Evolutionary conservation across 2,797 vertebrate genomes (phyloP).

Genomic region (Acipenser ruthenus): DNA sequence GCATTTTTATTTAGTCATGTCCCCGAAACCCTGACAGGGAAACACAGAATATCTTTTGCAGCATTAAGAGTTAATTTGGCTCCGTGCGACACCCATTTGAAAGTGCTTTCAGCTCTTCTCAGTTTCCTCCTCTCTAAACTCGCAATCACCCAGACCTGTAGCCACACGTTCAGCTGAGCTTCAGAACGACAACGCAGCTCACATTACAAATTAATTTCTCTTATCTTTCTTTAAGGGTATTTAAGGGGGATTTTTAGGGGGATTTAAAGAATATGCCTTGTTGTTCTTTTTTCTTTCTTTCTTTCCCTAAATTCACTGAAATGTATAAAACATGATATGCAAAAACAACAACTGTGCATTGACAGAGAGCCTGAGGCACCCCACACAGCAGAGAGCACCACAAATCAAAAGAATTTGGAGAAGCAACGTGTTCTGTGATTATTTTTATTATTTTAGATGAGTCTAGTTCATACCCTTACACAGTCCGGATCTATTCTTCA

Average conservation of each 20-base stretch:
- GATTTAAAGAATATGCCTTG: not conserved
- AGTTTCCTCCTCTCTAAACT: not conserved
- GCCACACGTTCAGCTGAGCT: constrained; percentile 39
- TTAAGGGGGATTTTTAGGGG: constrained; percentile 17
- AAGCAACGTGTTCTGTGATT: not conserved
- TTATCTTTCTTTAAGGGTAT: constrained; percentile 15
- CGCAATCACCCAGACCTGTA: constrained; percentile 37
- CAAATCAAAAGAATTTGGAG: not conserved
- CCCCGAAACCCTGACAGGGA: constrained; percentile 10
- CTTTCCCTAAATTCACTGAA: not conserved
- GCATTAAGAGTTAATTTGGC: constrained; percentile 17
- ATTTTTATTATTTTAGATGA: not conserved
- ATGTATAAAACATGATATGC: not conserved
- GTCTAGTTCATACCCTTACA: not conserved
- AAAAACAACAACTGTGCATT: not conserved
- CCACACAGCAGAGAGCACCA: too few species aligned
- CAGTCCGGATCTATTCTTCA: not conserved
- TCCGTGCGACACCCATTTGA: constrained; percentile 19
- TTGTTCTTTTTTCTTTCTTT: not conserved
- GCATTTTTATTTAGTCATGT: constrained; percentile 7
- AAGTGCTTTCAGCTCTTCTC: constrained; percentile 5
- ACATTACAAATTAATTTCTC: constrained; percentile 33
- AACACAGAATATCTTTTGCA: constrained; percentile 1
- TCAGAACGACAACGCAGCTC: constrained; percentile 19
- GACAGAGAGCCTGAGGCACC: too few species aligned